phyloP scores from a whole-genome alignment of 1,140 invertebrate species.

The Conus betulinus region DNA sequence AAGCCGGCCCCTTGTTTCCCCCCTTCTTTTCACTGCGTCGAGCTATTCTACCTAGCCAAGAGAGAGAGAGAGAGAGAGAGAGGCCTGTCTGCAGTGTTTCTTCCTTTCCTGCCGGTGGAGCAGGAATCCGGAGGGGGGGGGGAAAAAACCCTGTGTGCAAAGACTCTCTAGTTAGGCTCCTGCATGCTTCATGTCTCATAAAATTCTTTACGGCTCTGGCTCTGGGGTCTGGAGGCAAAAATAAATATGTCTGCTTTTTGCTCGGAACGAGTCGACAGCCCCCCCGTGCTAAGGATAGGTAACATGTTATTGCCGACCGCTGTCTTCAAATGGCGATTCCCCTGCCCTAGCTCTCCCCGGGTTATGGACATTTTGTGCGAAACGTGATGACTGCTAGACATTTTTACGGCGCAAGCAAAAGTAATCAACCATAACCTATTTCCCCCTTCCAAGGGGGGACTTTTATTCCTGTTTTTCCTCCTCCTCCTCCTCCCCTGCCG shows the following conservation, averaged over 20 bases:
- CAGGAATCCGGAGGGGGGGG: neutral
- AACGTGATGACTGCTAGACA: slow-evolving; percentile 38
- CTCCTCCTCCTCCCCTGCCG: neutral
- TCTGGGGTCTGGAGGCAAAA: slow-evolving; percentile 6
- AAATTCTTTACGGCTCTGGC: slow-evolving; percentile 28
- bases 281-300: slow-evolving; percentile 26
- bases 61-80: neutral
- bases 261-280: neutral
- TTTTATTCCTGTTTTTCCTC: slow-evolving; percentile 8
- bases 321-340: slow-evolving; percentile 7
- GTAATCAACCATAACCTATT: slow-evolving; percentile 40
- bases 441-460: slow-evolving; percentile 10
- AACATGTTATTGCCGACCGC: slow-evolving; percentile 33
- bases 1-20: no score
- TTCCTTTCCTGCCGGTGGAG: neutral
- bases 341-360: slow-evolving; percentile 7
- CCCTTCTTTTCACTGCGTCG: no score
- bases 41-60: neutral
- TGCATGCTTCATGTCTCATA: slow-evolving; percentile 38
- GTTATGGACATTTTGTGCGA: slow-evolving; percentile 29
- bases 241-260: slow-evolving; percentile 27
- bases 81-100: slow-evolving; percentile 2
- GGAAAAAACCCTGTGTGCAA: neutral
- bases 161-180: slow-evolving; percentile 39
- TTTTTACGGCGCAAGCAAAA: slow-evolving; percentile 37